Evolutionary conservation across 53 echinoderm and acorn worm species (phyloP).

Genomic region (Hippasteria phrygiana): DNA sequence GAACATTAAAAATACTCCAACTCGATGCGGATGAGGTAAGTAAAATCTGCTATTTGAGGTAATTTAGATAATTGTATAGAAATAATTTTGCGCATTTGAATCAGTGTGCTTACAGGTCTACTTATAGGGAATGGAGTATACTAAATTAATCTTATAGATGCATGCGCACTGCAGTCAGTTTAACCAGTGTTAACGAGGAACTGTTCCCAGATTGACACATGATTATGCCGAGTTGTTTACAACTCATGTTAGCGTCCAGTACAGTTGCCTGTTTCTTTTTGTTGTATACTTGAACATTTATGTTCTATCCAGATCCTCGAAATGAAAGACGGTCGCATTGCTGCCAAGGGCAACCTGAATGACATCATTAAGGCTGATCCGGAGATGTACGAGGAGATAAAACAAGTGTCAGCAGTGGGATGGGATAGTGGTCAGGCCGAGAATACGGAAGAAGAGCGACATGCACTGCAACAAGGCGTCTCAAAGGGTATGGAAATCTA

Average conservation of each 20-base stretch:
- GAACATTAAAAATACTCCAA: no score
- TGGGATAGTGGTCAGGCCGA: conserved; percentile 66
- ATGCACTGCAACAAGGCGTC: conserved; percentile 68
- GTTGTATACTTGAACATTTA: background rate
- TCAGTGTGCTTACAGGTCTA: no score
- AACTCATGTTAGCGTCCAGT: background rate
- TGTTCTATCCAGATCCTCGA: conserved; percentile 72
- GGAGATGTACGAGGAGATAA: conserved; percentile 71
- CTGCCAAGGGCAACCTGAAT: conserved; percentile 80
- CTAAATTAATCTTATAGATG: no score
- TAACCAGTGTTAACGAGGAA: no score
- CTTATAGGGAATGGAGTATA: no score
- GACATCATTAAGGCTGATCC: conserved; percentile 84
- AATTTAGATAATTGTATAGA: no score
- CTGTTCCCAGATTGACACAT: no score
- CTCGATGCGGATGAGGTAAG: no score
- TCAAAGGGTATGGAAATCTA: conserved; percentile 57
- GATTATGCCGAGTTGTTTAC: no score
- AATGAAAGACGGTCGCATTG: conserved; percentile 84
- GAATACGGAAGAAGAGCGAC: conserved; percentile 74
- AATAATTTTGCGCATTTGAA: no score
- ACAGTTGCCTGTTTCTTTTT: background rate
- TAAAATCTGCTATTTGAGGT: no score
- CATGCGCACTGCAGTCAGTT: no score
- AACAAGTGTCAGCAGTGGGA: conserved; percentile 68